Evolutionary conservation across 2,888 invertebrate genomes (phyloP).

Genomic region (Eustalomyia histrio): DNA sequence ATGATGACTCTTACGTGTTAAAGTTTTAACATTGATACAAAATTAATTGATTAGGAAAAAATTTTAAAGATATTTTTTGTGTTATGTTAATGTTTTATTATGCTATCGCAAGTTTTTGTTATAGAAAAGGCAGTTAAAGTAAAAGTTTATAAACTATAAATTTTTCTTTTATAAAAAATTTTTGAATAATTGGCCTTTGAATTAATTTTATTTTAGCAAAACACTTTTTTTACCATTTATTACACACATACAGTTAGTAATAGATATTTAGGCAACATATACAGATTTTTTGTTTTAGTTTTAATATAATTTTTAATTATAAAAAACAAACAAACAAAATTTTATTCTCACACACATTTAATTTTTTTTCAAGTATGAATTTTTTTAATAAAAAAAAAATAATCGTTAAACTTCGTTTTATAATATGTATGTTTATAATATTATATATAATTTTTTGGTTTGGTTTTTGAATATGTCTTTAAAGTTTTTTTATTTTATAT

Average conservation of each 20-base stretch:
- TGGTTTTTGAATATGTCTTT: conserved; percentile 27
- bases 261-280: conserved; percentile 60
- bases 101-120: too few relatives aligned
- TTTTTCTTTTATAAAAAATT: conserved; percentile 30
- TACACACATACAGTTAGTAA: conserved; percentile 51
- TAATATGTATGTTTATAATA: conserved; percentile 6
- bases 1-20: too few relatives aligned
- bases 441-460: conserved; percentile 8
- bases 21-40: too few relatives aligned
- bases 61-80: too few relatives aligned
- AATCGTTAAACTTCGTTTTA: conserved; percentile 15
- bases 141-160: conserved; percentile 27
- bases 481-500: conserved; percentile 13
- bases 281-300: conserved; percentile 37
- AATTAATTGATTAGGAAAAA: too few relatives aligned
- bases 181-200: conserved; percentile 53
- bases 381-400: conserved; percentile 32
- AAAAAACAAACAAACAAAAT: conserved; percentile 52
- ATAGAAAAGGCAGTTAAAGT: too few relatives aligned
- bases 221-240: conserved; percentile 37
- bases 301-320: conserved; percentile 27
- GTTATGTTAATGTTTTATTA: too few relatives aligned
- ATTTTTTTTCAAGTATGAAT: conserved; percentile 11
- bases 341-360: conserved; percentile 33
- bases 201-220: conserved; percentile 35